A percentile compares a stretch with the other conserved stretches of the same genome.
Conservation (phyloP, 1,140 invertebrate species). For the Bombus vancouverensis region DNA sequence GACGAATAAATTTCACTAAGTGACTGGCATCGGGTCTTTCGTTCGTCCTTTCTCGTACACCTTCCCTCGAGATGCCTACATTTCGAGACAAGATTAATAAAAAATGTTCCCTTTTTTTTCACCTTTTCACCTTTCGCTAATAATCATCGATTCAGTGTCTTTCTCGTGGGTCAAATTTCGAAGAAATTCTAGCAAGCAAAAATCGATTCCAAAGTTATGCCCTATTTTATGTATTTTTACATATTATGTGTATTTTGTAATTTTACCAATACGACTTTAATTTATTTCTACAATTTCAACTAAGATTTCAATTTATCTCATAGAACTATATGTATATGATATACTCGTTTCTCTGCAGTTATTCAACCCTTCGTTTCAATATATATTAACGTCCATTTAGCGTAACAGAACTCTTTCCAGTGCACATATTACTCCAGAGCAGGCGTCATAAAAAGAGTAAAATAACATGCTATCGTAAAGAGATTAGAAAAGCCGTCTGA, state of each 20-base stretch:
- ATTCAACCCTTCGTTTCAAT: neutral
- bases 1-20: conserved; percentile 21
- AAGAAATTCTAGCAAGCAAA: neutral
- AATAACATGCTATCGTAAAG: neutral
- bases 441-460: neutral
- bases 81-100: neutral
- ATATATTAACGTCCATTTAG: neutral
- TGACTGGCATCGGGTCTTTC: neutral
- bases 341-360: neutral
- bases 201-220: no score
- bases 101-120: neutral
- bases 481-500: neutral
- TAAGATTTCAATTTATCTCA: no score
- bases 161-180: neutral
- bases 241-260: neutral
- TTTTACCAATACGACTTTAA: neutral
- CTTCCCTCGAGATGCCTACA: neutral
- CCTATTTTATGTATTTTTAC: neutral
- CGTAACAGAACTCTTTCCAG: neutral
- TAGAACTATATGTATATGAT: neutral
- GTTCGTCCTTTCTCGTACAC: neutral
- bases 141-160: neutral
- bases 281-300: neutral
- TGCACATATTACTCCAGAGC: neutral
- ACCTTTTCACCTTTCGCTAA: neutral